phyloP scores from a whole-genome alignment of 2,113 vertebrate species.

The Elgaria multicarinata region DNA sequence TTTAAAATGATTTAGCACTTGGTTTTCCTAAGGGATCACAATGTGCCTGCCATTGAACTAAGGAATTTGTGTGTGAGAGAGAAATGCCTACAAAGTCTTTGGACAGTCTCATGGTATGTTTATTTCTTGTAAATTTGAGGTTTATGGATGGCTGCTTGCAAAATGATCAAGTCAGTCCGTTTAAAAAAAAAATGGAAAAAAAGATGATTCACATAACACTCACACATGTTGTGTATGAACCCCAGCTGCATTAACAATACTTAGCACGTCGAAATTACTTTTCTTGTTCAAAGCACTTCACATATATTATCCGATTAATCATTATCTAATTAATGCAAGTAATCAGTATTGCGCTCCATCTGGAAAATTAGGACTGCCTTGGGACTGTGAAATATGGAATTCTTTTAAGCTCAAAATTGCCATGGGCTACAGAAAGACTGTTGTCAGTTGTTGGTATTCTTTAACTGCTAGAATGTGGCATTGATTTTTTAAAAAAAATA shows the following conservation, averaged over 20 bases:
- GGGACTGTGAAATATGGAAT: background rate
- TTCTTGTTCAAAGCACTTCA: constrained; percentile 44
- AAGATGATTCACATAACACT: constrained; percentile 40
- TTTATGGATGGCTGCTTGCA: constrained; percentile 7
- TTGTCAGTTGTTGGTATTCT: background rate
- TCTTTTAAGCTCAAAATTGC: constrained; percentile 13
- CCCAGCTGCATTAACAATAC: constrained; percentile 55
- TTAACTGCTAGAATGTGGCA: background rate
- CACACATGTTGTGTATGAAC: constrained; percentile 38
- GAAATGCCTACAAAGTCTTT: constrained; percentile 34
- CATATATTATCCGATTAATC: constrained; percentile 45
- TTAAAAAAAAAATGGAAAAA: constrained; percentile 30
- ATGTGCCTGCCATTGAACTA: constrained; percentile 39
- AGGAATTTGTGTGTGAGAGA: constrained; percentile 51
- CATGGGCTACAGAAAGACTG: background rate
- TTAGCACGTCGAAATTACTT: constrained; percentile 37
- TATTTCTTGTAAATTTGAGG: background rate
- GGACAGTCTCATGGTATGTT: constrained; percentile 25
- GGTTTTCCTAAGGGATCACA: constrained; percentile 24
- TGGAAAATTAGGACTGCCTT: constrained; percentile 47
- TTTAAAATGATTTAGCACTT: constrained; percentile 37
- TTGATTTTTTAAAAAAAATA: background rate
- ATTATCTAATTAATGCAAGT: constrained; percentile 55
- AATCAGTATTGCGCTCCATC: constrained; percentile 35
- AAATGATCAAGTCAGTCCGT: background rate